Conservation (phyloP, 2,113 vertebrate species). For the Phylloscopus trochiloides region DNA sequence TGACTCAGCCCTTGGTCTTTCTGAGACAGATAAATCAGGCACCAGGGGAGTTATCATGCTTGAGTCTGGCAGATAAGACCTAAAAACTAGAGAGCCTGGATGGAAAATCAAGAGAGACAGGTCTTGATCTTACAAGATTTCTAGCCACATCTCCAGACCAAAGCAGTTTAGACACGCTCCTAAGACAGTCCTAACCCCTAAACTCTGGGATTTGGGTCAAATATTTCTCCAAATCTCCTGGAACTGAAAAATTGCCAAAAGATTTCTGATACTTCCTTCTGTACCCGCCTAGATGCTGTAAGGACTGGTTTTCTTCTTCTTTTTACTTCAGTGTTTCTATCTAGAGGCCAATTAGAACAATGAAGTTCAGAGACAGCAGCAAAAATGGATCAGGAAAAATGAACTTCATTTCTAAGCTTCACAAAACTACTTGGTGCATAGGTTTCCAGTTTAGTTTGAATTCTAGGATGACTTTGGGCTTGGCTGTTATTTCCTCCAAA, state of each 20-base stretch:
- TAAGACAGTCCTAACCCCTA: background rate
- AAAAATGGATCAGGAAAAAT: background rate
- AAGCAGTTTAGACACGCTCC: background rate
- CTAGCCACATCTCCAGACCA: background rate
- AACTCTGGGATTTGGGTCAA: background rate
- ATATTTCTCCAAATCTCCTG: background rate
- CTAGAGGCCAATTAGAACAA: background rate
- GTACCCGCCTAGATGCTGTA: background rate
- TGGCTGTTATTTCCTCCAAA: constrained; percentile 30
- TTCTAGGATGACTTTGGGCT: constrained; percentile 30
- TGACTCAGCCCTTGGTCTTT: background rate
- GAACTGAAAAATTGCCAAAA: background rate
- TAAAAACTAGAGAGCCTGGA: background rate
- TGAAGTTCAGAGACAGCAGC: background rate
- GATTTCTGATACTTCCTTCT: background rate
- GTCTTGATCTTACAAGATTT: background rate
- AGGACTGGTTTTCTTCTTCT: background rate
- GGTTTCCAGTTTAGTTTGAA: constrained; percentile 30
- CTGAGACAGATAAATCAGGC: constrained; percentile 11
- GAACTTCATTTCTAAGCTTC: background rate
- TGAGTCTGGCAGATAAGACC: constrained; percentile 32
- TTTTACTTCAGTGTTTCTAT: background rate
- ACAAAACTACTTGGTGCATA: background rate
- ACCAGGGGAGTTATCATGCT: background rate
- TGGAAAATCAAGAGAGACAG: constrained; percentile 3